Percentiles rank a stretch among this genome's conserved stretches.
Conservation (phyloP, 2,113 vertebrate genomes). For the Crypturellus undulatus region DNA sequence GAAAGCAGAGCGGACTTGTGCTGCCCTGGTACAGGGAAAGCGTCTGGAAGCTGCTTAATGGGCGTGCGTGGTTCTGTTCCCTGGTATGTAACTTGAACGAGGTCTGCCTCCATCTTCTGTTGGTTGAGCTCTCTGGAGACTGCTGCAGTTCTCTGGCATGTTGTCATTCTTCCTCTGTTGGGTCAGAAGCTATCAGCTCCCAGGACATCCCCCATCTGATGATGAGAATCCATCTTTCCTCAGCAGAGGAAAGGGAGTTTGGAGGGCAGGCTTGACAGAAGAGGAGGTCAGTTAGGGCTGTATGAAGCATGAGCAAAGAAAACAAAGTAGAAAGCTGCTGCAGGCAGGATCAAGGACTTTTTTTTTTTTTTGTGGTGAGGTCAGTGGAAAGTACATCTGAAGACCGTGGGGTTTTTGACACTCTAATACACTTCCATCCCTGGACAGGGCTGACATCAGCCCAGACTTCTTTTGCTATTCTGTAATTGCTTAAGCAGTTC, state of each 20-base stretch:
- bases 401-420: background rate
- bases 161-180: background rate
- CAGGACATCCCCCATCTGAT: background rate
- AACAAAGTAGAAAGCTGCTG: background rate
- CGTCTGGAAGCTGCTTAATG: accelerated
- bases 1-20: background rate
- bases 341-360: background rate
- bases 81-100: no score
- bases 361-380: background rate
- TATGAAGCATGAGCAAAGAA: background rate
- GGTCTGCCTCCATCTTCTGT: background rate
- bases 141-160: background rate
- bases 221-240: background rate
- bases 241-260: background rate
- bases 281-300: background rate
- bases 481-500: background rate
- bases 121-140: background rate
- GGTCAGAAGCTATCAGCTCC: accelerated
- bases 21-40: accelerated
- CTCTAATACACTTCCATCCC: background rate
- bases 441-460: background rate
- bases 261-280: background rate
- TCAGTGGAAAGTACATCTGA: background rate
- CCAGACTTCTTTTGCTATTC: background rate
- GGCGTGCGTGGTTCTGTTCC: accelerated